Base-by-base conservation (phyloP, 1,140 invertebrate genomes). In the Ceratoteleas bidentatus region DNA sequence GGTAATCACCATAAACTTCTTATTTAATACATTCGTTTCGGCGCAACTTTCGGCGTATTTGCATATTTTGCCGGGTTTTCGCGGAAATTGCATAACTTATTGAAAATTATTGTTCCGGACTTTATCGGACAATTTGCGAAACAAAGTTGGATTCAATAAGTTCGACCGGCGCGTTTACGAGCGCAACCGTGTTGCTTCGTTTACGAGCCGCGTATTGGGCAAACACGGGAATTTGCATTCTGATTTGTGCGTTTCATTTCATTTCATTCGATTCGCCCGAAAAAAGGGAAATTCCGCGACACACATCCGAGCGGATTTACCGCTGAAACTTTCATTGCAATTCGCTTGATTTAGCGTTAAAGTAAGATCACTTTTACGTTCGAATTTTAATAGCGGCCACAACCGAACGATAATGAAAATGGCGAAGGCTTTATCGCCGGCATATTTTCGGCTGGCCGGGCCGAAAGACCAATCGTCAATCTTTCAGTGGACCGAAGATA, bases 381-480 rank as follows among this genome's bases (percentile, higher is more conserved):
- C 9, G 24, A 74, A 91, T 91, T 60, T 76, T 91, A 13, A 91
- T 45, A 83, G 74, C 43, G 70, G 50, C 11, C 68, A 85, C 60
- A 34, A 81, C 0, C 84, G 86, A 75, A 86, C 75, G 57, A 83
- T 81, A 49, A 80, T 75, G n/a, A 89, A 92, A 62, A 92, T 95
- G 91, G 93, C 93, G 0, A 92, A 90, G 72, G 92, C 93, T 7
- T 83, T 95, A 10, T 89, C 92, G 7, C 94, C 94, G 4, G 93
- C 93, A 0, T 94, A 93, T 84, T 85, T 95, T 7, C 91, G 94
- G 10, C 90, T 95, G 16, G 93, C 92, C 24, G 94, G 94, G 11
- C 91, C 93, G 0, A 92, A 91, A 58, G 93, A 92, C n/a, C 87
- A 91, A 3, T 89, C 90, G 36, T 89, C 93, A 53, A 88, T 88